Percentiles rank a stretch among this genome's conserved stretches.
phyloP scores from a whole-genome alignment of 2,888 invertebrate species.

The Vanessa cardui region DNA sequence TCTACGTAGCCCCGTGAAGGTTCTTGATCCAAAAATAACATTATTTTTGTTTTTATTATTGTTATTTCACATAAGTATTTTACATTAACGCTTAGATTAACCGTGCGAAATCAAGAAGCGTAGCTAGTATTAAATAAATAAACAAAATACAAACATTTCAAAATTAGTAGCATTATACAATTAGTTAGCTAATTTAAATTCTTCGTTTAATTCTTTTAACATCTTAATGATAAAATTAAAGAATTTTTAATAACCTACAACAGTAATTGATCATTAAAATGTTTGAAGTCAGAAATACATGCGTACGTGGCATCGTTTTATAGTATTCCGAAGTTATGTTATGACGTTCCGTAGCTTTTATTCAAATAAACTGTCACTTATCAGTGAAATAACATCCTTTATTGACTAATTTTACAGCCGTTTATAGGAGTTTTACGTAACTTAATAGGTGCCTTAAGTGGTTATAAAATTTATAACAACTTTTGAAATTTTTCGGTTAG shows the following conservation, averaged over 20 bases:
- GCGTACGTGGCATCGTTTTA: constrained; percentile 13
- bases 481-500: constrained; percentile 39
- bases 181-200: neutral
- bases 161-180: too few species aligned
- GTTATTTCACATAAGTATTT: too few species aligned
- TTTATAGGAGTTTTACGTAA: constrained; percentile 41
- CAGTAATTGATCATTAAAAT: constrained; percentile 16
- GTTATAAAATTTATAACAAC: constrained; percentile 40
- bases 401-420: constrained; percentile 48
- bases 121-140: too few species aligned
- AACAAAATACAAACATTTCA: too few species aligned
- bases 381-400: constrained; percentile 42
- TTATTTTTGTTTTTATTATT: too few species aligned
- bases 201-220: neutral
- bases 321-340: constrained; percentile 29
- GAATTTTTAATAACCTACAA: constrained; percentile 9
- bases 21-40: too few species aligned
- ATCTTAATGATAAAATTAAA: neutral
- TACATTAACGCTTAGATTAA: too few species aligned
- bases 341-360: constrained; percentile 33
- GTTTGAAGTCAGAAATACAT: neutral
- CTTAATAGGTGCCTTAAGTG: constrained; percentile 39
- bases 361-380: constrained; percentile 37
- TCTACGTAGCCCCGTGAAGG: too few species aligned
- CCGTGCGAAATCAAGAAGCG: too few species aligned